Evolutionary conservation across 2,797 vertebrate genomes (phyloP).

Genomic region (Columba guinea): DNA sequence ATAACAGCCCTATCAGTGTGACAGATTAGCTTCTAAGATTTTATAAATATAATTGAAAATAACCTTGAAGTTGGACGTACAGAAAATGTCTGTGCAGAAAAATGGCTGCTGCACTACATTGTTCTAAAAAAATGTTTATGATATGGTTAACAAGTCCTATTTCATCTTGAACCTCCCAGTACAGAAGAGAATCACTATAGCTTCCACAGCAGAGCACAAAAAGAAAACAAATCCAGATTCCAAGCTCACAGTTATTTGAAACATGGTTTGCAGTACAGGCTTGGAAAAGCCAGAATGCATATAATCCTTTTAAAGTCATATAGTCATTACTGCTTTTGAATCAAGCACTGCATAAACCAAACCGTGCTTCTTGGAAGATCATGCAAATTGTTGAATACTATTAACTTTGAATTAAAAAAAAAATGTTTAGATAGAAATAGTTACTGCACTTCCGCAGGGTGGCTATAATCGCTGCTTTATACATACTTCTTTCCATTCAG

Average conservation of each 20-base stretch:
- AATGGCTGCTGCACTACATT: background rate
- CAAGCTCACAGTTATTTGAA: background rate
- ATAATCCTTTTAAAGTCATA: background rate
- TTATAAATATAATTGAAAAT: background rate
- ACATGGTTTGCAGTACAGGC: background rate
- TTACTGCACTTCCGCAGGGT: background rate
- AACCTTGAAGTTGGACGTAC: background rate
- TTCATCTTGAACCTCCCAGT: background rate
- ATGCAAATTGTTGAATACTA: background rate
- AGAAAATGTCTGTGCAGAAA: background rate
- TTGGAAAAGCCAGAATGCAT: slow-evolving; percentile 9
- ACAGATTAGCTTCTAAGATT: background rate
- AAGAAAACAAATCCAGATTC: background rate
- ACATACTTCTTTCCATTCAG: slow-evolving; percentile 36
- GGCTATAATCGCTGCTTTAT: slow-evolving; percentile 16
- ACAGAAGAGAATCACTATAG: background rate
- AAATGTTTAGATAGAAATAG: background rate
- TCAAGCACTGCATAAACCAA: background rate
- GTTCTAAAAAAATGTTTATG: background rate
- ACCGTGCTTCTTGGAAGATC: background rate
- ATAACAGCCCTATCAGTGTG: background rate
- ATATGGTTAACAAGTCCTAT: background rate
- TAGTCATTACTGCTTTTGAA: background rate
- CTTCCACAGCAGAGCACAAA: background rate
- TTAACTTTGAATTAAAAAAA: background rate